Percentiles rank a stretch among this genome's conserved stretches.
Evolutionary conservation across 1,140 invertebrate genomes (phyloP).

Genomic region (Mesaphorura yosii): DNA sequence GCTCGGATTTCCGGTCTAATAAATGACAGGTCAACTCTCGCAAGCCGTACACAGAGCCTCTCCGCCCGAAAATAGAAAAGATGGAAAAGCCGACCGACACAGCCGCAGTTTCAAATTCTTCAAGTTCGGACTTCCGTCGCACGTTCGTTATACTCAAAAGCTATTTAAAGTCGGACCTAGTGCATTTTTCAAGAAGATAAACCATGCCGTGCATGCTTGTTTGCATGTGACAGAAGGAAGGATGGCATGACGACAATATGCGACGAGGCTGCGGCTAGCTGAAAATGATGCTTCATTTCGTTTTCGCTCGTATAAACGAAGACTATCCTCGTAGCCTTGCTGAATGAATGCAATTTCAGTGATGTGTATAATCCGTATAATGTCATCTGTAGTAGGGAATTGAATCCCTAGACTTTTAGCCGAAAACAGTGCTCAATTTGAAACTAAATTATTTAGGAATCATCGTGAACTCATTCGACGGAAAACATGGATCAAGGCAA

Average conservation of each 20-base stretch:
- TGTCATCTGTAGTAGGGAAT: too few relatives aligned
- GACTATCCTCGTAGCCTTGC: background rate
- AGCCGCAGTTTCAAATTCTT: background rate
- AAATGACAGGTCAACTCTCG: background rate
- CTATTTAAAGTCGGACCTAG: constrained; percentile 21
- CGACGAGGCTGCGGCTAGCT: background rate
- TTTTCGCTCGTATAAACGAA: background rate
- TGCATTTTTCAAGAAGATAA: constrained; percentile 23
- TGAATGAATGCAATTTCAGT: background rate
- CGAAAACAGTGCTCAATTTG: too few relatives aligned
- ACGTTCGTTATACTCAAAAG: background rate
- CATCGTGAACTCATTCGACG: too few relatives aligned
- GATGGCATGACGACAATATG: too few relatives aligned
- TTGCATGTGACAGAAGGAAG: too few relatives aligned
- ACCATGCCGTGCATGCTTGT: constrained; percentile 1
- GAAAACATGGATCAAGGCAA: too few relatives aligned
- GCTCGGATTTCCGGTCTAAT: background rate
- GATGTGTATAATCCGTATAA: background rate
- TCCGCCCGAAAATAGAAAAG: background rate
- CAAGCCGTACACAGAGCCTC: background rate
- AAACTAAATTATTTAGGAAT: too few relatives aligned
- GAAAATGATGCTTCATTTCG: background rate
- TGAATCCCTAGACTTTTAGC: too few relatives aligned
- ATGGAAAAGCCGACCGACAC: background rate
- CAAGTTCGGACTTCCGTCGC: too few relatives aligned